Evolutionary conservation across 2,888 invertebrate genomes (phyloP).

Genomic region (Drosophila leonis): DNA sequence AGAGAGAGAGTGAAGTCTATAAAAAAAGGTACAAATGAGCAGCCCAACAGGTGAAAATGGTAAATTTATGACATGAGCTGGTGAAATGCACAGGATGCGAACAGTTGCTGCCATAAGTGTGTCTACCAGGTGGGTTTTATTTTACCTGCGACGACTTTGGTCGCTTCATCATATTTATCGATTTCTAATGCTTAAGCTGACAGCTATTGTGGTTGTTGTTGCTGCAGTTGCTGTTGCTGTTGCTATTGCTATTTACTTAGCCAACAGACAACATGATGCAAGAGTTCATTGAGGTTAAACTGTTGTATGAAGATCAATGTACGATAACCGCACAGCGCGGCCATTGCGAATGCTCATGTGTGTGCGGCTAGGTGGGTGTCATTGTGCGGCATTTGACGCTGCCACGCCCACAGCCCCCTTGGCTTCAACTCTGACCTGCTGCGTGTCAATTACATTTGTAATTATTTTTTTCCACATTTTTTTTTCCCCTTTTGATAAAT

Average conservation of each 20-base stretch:
- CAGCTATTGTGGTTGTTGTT: conserved; percentile 38
- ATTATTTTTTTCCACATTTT: conserved; percentile 59
- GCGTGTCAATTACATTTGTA: conserved; percentile 77
- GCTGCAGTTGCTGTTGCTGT: conserved; percentile 22
- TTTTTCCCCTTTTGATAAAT: conserved; percentile 52
- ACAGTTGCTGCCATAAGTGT: conserved; percentile 57
- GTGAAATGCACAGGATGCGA: conserved; percentile 33
- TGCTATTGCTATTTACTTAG: conserved; percentile 37
- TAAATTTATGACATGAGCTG: conserved; percentile 61
- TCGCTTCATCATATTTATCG: conserved; percentile 67
- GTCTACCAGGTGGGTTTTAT: conserved; percentile 33
- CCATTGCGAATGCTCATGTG: conserved; percentile 20
- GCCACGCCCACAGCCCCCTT: conserved; percentile 46
- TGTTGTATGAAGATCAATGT: conserved; percentile 80
- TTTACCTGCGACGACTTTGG: conserved; percentile 3
- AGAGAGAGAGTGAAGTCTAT: background rate
- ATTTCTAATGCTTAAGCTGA: conserved; percentile 72
- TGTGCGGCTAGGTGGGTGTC: conserved; percentile 63
- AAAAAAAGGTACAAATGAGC: background rate
- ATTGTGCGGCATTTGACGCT: conserved; percentile 49
- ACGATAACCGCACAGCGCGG: conserved; percentile 48
- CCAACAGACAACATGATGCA: conserved; percentile 61
- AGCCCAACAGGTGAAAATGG: conserved; percentile 65
- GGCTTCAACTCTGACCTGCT: conserved; percentile 55
- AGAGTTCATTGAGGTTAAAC: conserved; percentile 77